phyloP scores from a whole-genome alignment of 2,797 vertebrate genomes.

The Manis pentadactyla region DNA sequence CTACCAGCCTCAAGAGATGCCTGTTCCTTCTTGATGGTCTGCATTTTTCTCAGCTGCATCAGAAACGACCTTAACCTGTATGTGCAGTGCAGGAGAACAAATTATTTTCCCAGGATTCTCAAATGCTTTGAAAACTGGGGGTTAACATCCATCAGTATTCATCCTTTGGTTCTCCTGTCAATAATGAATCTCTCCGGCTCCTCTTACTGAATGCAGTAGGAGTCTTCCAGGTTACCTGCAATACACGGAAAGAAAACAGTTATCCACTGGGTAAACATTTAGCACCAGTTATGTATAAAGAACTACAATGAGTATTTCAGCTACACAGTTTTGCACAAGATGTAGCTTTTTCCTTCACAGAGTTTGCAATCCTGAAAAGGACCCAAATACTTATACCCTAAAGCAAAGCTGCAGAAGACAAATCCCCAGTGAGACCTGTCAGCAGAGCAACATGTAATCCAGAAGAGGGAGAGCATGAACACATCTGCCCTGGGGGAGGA shows the following conservation, averaged over 20 bases:
- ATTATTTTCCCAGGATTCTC: conserved; percentile 66
- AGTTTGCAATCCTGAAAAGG: not conserved
- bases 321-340: rapidly evolving
- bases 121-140: conserved; percentile 55
- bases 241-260: conserved; percentile 49
- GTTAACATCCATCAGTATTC: conserved; percentile 81
- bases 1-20: conserved; percentile 87
- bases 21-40: conserved; percentile 94
- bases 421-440: not conserved
- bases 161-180: conserved; percentile 73
- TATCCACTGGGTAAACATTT: not conserved
- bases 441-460: not conserved
- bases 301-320: not conserved
- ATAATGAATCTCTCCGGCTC: conserved; percentile 15
- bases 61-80: conserved; percentile 74
- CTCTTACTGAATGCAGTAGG: conserved; percentile 11
- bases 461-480: conserved; percentile 2
- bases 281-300: too few relatives aligned
- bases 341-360: not conserved
- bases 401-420: not conserved
- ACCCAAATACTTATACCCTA: not conserved
- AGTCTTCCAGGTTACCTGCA: conserved; percentile 80
- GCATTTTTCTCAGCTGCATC: conserved; percentile 93
- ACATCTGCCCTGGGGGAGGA: not conserved
- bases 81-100: conserved; percentile 59